Conservation (phyloP, 30 jellyfish, hydroid and myxozoan species). For the Mastigias papua region DNA sequence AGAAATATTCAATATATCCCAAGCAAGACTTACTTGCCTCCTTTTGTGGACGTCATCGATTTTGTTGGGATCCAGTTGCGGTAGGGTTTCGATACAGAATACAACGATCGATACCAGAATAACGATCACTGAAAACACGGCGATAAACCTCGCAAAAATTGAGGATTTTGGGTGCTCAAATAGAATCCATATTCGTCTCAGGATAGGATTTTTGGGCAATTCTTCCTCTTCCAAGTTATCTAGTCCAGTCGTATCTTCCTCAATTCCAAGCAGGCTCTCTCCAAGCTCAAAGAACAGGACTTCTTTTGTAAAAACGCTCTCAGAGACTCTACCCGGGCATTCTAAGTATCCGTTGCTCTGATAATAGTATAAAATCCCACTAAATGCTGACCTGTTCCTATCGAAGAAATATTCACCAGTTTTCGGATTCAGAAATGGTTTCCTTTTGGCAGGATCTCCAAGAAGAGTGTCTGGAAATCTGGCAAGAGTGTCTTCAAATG, state of each 20-base stretch:
- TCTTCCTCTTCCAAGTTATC: slow-evolving; percentile 65
- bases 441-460: slow-evolving; percentile 91
- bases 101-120: slow-evolving; percentile 87
- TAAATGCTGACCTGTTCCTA: slow-evolving; percentile 91
- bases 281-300: slow-evolving; percentile 94
- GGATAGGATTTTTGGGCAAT: slow-evolving; percentile 69
- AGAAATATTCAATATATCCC: slow-evolving; percentile 80
- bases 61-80: slow-evolving; percentile 86
- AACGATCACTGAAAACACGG: slow-evolving; percentile 86
- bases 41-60: slow-evolving; percentile 29
- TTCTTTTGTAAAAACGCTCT: slow-evolving; percentile 91
- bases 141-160: slow-evolving; percentile 66
- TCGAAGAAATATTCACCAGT: slow-evolving; percentile 94
- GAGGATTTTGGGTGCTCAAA: slow-evolving; percentile 96
- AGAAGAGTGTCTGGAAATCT: slow-evolving; percentile 92
- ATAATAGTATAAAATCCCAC: slow-evolving; percentile 87
- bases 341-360: slow-evolving; percentile 91
- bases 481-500: slow-evolving; percentile 88
- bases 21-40: slow-evolving; percentile 65
- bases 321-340: slow-evolving; percentile 92
- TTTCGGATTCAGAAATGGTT: slow-evolving; percentile 73
- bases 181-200: slow-evolving; percentile 82
- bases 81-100: slow-evolving; percentile 94
- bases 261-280: slow-evolving; percentile 72
- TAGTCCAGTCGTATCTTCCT: slow-evolving; percentile 52